Conservation (phyloP, 1,140 invertebrate genomes). For the Lerema accius region DNA sequence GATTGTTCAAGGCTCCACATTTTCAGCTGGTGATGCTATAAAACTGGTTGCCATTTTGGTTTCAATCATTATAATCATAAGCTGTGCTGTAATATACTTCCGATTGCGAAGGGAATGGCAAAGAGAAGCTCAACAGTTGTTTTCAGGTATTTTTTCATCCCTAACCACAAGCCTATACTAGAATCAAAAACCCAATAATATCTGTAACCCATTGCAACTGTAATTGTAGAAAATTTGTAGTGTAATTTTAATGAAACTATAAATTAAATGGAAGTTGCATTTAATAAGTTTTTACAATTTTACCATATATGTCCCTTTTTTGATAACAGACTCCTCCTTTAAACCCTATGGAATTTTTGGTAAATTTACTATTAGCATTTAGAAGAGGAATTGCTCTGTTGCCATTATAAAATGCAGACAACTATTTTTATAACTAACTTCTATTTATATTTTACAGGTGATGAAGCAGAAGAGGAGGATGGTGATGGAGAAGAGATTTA, state of each 20-base stretch:
- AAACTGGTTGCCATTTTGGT: slow-evolving; percentile 73
- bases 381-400: no score
- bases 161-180: no score
- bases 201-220: no score
- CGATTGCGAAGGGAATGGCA: slow-evolving; percentile 73
- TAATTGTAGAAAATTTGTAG: no score
- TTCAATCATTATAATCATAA: slow-evolving; percentile 71
- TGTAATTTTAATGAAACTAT: no score
- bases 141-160: slow-evolving; percentile 50
- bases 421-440: not conserved
- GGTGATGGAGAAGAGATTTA: slow-evolving; percentile 79
- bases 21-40: slow-evolving; percentile 79
- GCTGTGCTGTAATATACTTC: slow-evolving; percentile 72
- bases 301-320: no score
- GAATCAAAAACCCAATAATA: no score
- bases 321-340: no score
- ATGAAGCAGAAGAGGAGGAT: slow-evolving; percentile 75
- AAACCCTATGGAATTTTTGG: no score
- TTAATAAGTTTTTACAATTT: slow-evolving; percentile 22
- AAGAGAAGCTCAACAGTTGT: slow-evolving; percentile 57
- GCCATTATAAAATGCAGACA: no score
- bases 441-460: slow-evolving; percentile 55
- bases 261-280: not conserved
- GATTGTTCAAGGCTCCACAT: slow-evolving; percentile 80
- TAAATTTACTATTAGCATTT: no score